phyloP scores from a whole-genome alignment of 2,797 vertebrate species.

The Pseudocheirus occidentalis region DNA sequence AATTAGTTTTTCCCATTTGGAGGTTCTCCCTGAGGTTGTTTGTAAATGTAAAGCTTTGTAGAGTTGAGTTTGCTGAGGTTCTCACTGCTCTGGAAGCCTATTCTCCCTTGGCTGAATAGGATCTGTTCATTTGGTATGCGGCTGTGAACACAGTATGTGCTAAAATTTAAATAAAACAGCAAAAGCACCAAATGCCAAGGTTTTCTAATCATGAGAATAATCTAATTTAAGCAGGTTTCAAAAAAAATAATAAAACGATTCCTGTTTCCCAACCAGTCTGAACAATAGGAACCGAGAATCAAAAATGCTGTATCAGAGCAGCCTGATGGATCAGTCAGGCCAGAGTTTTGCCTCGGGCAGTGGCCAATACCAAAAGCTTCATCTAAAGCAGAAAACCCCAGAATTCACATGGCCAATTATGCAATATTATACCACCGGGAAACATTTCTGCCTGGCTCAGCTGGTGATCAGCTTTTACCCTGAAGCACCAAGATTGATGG shows the following conservation, averaged over 20 bases:
- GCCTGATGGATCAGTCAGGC: constrained; percentile 39
- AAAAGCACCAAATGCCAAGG: constrained; percentile 43
- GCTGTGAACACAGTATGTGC: constrained; percentile 63
- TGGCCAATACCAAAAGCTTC: constrained; percentile 53
- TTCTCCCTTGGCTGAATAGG: constrained; percentile 33
- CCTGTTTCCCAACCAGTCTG: constrained; percentile 10
- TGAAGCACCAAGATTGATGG: constrained; percentile 75
- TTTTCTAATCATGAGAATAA: constrained; percentile 45
- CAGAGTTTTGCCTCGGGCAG: constrained; percentile 33
- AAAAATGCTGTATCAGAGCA: constrained; percentile 53
- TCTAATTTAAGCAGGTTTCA: constrained; percentile 46
- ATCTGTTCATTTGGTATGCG: constrained; percentile 42
- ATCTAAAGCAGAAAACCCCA: constrained; percentile 60
- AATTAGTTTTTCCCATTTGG: constrained; percentile 66
- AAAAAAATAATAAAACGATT: constrained; percentile 7
- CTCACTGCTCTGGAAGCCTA: constrained; percentile 38
- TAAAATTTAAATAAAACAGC: constrained; percentile 67
- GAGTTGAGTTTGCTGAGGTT: constrained; percentile 43
- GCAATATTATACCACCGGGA: constrained; percentile 74
- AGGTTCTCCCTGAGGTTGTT: constrained; percentile 60
- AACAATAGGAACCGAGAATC: constrained; percentile 53
- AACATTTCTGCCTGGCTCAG: constrained; percentile 74
- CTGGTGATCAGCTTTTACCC: constrained; percentile 73
- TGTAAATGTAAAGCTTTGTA: constrained; percentile 23
- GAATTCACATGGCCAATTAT: constrained; percentile 71